A percentile compares a stretch with the other conserved stretches of the same genome.
Evolutionary conservation across 1,140 invertebrate genomes (phyloP).

Genomic region (Liolophura sinensis): DNA sequence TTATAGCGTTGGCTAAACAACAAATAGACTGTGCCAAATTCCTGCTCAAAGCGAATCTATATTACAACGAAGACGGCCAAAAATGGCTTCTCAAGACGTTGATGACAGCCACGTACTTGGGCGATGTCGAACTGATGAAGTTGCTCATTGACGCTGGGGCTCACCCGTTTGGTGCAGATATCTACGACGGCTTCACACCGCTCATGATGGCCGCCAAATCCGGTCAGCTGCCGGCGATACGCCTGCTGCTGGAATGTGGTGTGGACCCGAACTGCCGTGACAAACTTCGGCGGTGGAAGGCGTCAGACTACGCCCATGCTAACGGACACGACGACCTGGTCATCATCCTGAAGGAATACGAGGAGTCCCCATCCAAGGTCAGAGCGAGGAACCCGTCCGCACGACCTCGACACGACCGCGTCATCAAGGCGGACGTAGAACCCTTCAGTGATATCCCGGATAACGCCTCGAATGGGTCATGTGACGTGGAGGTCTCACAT

Average conservation of each 20-base stretch:
- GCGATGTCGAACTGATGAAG: neutral
- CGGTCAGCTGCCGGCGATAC: neutral
- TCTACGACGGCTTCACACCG: conserved; percentile 6
- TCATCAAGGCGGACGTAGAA: too few species aligned
- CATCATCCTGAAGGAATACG: neutral
- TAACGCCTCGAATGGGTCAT: too few species aligned
- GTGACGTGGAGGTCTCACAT: too few species aligned
- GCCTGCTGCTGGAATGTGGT: neutral
- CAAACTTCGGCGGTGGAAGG: conserved; percentile 5
- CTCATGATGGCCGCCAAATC: conserved; percentile 1
- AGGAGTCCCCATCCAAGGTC: too few species aligned
- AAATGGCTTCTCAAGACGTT: conserved; percentile 1
- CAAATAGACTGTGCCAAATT: neutral
- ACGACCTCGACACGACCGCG: too few species aligned
- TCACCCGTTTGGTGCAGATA: neutral
- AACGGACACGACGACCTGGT: neutral
- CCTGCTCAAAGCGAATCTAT: neutral
- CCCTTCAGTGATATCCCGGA: too few species aligned
- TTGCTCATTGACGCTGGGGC: neutral
- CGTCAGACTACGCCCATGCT: conserved; percentile 2
- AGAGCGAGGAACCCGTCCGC: too few species aligned
- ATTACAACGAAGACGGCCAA: neutral
- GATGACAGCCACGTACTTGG: neutral
- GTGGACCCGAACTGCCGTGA: conserved; percentile 1
- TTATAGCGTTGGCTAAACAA: neutral